phyloP scores from a whole-genome alignment of 2,113 vertebrate species.

The Chaetorhynchus papuensis region DNA sequence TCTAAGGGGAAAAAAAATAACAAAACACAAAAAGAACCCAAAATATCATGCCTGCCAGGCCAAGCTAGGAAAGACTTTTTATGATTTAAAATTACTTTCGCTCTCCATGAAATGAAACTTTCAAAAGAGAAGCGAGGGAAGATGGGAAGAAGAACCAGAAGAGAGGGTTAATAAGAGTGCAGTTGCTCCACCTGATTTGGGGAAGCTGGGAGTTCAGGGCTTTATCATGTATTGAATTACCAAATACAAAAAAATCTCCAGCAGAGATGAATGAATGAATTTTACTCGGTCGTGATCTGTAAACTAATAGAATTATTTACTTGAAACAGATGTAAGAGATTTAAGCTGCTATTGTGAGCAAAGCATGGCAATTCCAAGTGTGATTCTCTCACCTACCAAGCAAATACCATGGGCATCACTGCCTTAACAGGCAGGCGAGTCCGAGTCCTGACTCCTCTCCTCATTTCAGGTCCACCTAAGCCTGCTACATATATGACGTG shows the following conservation, averaged over 20 bases:
- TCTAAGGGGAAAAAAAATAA: neutral
- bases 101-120: neutral
- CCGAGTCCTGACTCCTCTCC: neutral
- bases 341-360: neutral
- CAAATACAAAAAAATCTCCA: neutral
- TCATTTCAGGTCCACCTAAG: neutral
- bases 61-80: neutral
- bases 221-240: neutral
- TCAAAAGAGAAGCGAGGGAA: neutral
- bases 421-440: neutral
- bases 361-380: neutral
- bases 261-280: neutral
- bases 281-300: neutral
- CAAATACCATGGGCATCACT: neutral
- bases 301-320: neutral
- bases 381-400: neutral
- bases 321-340: neutral
- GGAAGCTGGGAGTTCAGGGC: neutral
- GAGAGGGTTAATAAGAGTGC: neutral
- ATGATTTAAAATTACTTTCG: neutral
- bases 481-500: neutral
- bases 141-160: neutral
- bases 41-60: neutral
- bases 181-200: neutral
- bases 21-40: neutral